phyloP scores from a whole-genome alignment of 2,888 invertebrate species.

The Eupithecia insigniata region DNA sequence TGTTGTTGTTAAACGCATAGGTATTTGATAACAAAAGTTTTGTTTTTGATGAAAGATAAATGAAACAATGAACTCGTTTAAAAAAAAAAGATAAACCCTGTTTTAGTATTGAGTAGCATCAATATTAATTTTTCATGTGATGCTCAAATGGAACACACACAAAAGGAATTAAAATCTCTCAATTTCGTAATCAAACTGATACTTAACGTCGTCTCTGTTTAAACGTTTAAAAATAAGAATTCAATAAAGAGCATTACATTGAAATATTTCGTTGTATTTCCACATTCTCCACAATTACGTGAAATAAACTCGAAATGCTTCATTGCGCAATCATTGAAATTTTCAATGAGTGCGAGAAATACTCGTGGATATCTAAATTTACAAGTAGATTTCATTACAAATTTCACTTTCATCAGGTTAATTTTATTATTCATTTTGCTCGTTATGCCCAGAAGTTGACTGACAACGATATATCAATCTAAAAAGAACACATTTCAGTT shows the following conservation, averaged over 20 bases:
- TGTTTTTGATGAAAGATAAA: conserved; percentile 42
- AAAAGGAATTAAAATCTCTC: too few species aligned
- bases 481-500: neutral
- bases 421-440: neutral
- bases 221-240: neutral
- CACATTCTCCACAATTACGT: neutral
- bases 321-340: too few species aligned
- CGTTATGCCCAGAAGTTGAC: conserved; percentile 5
- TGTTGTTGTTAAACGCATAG: conserved; percentile 42
- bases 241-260: neutral
- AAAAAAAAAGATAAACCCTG: neutral
- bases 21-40: conserved; percentile 45
- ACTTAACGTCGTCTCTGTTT: too few species aligned
- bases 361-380: neutral
- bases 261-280: too few species aligned
- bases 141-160: too few species aligned
- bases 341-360: neutral
- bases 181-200: too few species aligned
- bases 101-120: too few species aligned
- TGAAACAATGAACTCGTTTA: conserved; percentile 10
- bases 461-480: neutral
- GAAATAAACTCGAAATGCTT: neutral
- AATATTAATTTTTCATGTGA: too few species aligned
- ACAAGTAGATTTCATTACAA: neutral
- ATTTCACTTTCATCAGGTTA: neutral